Evolutionary conservation across 2,888 invertebrate species (phyloP).

Genomic region (Habroteleia sp.): DNA sequence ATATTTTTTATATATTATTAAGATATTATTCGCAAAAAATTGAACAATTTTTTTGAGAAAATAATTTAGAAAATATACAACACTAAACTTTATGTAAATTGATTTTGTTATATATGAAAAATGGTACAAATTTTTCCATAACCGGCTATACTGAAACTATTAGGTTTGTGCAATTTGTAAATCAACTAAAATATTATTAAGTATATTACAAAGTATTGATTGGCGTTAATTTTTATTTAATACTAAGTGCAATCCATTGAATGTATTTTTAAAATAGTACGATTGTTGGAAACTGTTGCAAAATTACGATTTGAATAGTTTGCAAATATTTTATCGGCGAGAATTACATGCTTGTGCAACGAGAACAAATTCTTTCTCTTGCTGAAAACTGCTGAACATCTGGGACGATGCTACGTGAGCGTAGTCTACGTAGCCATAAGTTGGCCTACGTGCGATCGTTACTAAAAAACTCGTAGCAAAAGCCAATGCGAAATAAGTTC

Average conservation of each 20-base stretch:
- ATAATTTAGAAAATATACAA: too few relatives aligned
- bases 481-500: constrained; percentile 58
- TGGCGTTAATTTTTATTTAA: constrained; percentile 9
- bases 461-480: constrained; percentile 45
- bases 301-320: constrained; percentile 34
- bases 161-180: too few relatives aligned
- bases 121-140: too few relatives aligned
- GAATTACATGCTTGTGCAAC: constrained; percentile 23
- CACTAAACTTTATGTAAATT: too few relatives aligned
- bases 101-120: too few relatives aligned
- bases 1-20: too few relatives aligned
- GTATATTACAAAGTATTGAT: constrained; percentile 8
- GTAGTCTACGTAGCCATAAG: constrained; percentile 60
- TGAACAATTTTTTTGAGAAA: too few relatives aligned
- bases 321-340: constrained; percentile 56
- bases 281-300: constrained; percentile 13
- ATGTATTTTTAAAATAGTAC: too few relatives aligned
- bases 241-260: too few relatives aligned
- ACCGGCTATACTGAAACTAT: too few relatives aligned
- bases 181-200: constrained; percentile 3
- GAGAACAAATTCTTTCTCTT: constrained; percentile 55
- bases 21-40: too few relatives aligned
- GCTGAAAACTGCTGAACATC: constrained; percentile 50
- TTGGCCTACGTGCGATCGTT: constrained; percentile 51
- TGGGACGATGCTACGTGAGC: constrained; percentile 59